A percentile compares a stretch with the other conserved stretches of the same genome.
These are phyloP conservation scores for Notiomystis cincta DNA, from an alignment of 2,113 vertebrate species.

Conservation along the genomic window DNA sequence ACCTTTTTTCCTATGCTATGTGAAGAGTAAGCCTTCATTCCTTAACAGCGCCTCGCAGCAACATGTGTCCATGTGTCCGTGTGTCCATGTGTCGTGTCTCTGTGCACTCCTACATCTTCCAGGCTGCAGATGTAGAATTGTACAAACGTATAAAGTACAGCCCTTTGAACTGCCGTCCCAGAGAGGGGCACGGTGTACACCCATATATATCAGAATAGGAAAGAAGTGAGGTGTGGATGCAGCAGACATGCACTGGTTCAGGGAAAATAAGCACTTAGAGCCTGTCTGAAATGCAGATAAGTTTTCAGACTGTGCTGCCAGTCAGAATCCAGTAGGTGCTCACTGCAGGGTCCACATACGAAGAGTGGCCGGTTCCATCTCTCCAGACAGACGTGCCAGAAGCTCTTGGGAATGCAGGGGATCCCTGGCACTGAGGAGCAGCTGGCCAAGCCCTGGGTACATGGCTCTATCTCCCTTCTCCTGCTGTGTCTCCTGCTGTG, in stretches of 20 bases:
- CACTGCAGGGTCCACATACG: neutral
- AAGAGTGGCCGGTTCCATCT: too few relatives aligned
- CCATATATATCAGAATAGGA: rapidly evolving
- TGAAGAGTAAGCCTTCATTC: too few relatives aligned
- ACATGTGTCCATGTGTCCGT: neutral
- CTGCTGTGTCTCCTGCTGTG: neutral
- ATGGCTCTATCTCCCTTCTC: neutral
- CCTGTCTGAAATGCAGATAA: neutral
- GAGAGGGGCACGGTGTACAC: rapidly evolving
- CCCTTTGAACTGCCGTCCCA: too few relatives aligned
- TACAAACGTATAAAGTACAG: rapidly evolving
- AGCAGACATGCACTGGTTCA: neutral
- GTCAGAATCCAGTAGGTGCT: neutral
- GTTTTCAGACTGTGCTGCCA: rapidly evolving
- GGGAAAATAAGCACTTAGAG: neutral
- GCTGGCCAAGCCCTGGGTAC: neutral
- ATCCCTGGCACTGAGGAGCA: rapidly evolving
- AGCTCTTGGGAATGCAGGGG: neutral
- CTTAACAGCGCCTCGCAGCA: too few relatives aligned
- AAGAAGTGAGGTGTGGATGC: too few relatives aligned
- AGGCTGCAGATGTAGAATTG: rapidly evolving
- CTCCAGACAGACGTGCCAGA: neutral
- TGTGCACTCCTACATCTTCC: neutral
- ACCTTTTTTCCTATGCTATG: too few relatives aligned
- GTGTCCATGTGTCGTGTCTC: too few relatives aligned